Evolutionary conservation across 2,888 invertebrate genomes (phyloP), one percentile per base, ranked within the genome.

Genomic region (Yponomeuta malinellus): DNA sequence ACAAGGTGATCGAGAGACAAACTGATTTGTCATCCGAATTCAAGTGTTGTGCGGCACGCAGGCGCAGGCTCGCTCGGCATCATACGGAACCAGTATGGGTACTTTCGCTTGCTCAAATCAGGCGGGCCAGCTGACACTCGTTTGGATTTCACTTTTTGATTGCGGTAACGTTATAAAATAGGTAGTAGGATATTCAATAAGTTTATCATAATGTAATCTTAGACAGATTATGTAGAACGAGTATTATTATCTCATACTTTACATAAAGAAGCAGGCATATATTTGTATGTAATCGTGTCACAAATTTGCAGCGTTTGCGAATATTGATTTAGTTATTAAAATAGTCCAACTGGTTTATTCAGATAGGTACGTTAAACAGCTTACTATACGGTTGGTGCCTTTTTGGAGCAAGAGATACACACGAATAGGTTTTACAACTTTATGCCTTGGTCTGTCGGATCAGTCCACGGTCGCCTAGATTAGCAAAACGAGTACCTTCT

Each of bases 51-150:
- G 43, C 43, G 9, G 2, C 48, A n/a, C 37, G 67, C 67, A 15
- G n/a, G 67, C 67, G 12, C 33, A n/a, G 29, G 12, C 31, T 29
- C 65, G 43, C 68, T 29, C 68, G 59, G 31, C 59, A 29, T 31
- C 29, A 69, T 31, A 63, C 59, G 77, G 79, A 89, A 91, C 90
- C 84, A 80, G 89, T 86, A 83, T 85, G 89, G 86, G 86, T 87
- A 90, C 90, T 90, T 90, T 91, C 90, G 88, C 90, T 86, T 75
- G 77, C 75, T 85, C 83, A 83, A 84, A 86, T 86, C 83, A 78
- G 78, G 84, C 78, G 79, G 77, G 79, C 78, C 81, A 82, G 77
- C 80, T 81, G 83, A 83, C 82, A 83, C 82, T 78, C 78, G 82
- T 75, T 71, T 29, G 82, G 86, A 85, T 91, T 91, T 90, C 91